These are phyloP conservation scores for Trissolcus japonicus DNA, from an alignment of 2,888 invertebrate genomes.

Conservation along the genomic window DNA sequence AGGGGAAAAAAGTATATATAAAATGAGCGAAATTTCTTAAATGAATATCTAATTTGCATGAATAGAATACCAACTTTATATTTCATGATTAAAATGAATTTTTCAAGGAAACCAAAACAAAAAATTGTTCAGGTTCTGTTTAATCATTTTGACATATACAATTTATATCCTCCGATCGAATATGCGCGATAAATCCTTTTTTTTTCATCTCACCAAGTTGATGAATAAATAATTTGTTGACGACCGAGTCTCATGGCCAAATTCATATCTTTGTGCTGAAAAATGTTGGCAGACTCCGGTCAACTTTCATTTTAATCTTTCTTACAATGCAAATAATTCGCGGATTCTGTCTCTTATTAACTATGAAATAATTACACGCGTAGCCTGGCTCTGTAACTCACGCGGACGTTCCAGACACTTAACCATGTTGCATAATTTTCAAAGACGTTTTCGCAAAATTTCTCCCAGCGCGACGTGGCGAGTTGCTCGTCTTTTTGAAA, in stretches of 20 bases:
- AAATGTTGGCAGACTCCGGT: conserved; percentile 11
- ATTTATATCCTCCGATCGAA: too few relatives aligned
- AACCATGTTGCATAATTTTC: too few relatives aligned
- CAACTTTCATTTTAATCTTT: conserved; percentile 37
- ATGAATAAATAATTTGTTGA: conserved; percentile 37
- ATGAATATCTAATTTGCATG: too few relatives aligned
- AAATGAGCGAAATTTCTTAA: too few relatives aligned
- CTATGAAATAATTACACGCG: conserved; percentile 38
- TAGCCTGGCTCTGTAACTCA: neutral
- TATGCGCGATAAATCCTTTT: too few relatives aligned
- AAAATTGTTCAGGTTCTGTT: too few relatives aligned
- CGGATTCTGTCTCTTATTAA: conserved; percentile 25
- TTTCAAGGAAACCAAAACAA: too few relatives aligned
- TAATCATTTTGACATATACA: too few relatives aligned
- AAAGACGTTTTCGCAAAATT: neutral
- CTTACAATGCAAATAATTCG: conserved; percentile 17
- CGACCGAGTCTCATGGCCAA: conserved; percentile 7
- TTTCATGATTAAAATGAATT: neutral
- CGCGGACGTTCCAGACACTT: too few relatives aligned
- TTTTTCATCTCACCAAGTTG: neutral
- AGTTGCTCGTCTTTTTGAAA: conserved; percentile 3
- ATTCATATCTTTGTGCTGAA: conserved; percentile 7
- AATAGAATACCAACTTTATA: neutral
- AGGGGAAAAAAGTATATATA: too few relatives aligned
- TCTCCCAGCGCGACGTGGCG: neutral